A percentile compares a stretch with the other conserved stretches of the same genome.
These are phyloP conservation scores for Epizoanthus ramosus DNA, from an alignment of 92 coral and sea anemone species.

Conservation along the genomic window DNA sequence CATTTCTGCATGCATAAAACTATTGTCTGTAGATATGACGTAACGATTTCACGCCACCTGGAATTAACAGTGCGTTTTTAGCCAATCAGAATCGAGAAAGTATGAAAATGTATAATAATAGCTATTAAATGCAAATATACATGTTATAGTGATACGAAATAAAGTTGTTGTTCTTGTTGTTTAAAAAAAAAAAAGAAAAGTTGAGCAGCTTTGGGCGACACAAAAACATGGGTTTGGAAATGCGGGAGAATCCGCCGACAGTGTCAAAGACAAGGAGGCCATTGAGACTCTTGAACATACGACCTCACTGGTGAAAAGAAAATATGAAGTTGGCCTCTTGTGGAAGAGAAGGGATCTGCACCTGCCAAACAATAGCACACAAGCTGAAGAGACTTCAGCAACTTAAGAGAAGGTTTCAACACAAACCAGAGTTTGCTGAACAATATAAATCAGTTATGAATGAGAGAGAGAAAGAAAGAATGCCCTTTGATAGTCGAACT, in stretches of 20 bases:
- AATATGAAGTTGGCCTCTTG: conserved; percentile 57
- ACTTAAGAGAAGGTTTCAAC: conserved; percentile 48
- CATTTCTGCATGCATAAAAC: too few species aligned
- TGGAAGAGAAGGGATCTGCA: conserved; percentile 31
- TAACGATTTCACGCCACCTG: too few species aligned
- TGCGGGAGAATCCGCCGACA: conserved; percentile 28
- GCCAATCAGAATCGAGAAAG: too few species aligned
- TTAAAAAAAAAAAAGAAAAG: too few species aligned
- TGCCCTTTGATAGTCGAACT: too few species aligned
- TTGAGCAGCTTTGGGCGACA: conserved; percentile 56
- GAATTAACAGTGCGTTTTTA: too few species aligned
- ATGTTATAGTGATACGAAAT: too few species aligned
- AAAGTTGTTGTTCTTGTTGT: too few species aligned
- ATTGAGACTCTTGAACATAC: conserved; percentile 45
- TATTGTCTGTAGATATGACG: too few species aligned
- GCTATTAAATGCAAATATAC: too few species aligned
- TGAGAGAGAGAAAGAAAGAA: background rate
- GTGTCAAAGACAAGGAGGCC: conserved; percentile 48
- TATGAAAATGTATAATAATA: too few species aligned
- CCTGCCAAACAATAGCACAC: conserved; percentile 57
- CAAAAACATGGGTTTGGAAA: conserved; percentile 46
- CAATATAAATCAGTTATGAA: too few species aligned
- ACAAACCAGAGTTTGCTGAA: conserved; percentile 43
- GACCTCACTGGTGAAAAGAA: conserved; percentile 29
- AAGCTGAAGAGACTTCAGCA: conserved; percentile 59